Evolutionary conservation across 2,113 vertebrate species (phyloP).

Genomic region (Thymallus thymallus): DNA sequence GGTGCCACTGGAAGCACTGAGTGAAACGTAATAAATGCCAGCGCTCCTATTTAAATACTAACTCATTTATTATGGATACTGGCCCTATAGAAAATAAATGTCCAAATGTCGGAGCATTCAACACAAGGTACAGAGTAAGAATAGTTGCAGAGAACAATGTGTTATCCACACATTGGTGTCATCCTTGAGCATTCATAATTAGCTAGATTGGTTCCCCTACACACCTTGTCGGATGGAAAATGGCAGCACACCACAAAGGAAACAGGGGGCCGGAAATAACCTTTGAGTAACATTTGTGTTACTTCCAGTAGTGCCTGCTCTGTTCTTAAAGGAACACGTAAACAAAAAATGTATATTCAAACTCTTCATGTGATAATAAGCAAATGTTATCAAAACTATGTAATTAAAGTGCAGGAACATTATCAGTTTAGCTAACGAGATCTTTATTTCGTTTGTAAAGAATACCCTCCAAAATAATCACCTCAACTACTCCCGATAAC

Average conservation of each 20-base stretch:
- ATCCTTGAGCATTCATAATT: conserved; percentile 63
- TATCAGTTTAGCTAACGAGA: background rate
- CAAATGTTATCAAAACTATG: background rate
- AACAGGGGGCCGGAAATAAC: conserved; percentile 43
- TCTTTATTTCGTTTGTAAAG: background rate
- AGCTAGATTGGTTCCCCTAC: conserved; percentile 51
- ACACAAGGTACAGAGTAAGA: conserved; percentile 9
- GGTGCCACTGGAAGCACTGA: conserved; percentile 5
- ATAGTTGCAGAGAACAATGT: conserved; percentile 16
- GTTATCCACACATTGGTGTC: too few relatives aligned
- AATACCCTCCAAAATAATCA: background rate
- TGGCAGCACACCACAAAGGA: conserved; percentile 20
- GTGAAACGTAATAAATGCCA: conserved; percentile 1
- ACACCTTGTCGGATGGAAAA: conserved; percentile 53
- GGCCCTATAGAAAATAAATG: conserved; percentile 11
- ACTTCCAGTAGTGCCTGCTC: background rate
- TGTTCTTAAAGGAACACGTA: background rate
- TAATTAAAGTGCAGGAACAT: background rate
- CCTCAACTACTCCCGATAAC: too few relatives aligned
- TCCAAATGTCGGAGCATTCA: conserved; percentile 15
- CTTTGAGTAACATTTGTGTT: conserved; percentile 48
- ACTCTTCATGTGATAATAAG: conserved; percentile 4
- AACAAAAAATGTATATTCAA: background rate
- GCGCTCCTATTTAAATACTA: background rate
- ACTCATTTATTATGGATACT: background rate